These are phyloP conservation scores for Chrysotoxum bicinctum DNA, from an alignment of 2,888 invertebrate genomes.

Conservation along the genomic window DNA sequence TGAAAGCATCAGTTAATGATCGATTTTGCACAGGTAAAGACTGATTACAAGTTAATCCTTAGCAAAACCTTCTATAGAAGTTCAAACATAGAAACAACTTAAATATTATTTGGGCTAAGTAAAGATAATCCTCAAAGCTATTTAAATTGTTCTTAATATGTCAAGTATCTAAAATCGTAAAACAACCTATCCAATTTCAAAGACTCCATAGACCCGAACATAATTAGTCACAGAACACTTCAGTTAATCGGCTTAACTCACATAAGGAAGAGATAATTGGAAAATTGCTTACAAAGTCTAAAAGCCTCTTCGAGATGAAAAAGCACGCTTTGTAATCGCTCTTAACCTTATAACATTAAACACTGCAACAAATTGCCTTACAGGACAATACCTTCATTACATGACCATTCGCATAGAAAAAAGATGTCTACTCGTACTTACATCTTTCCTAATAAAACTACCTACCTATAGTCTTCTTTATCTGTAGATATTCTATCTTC, in stretches of 20 bases:
- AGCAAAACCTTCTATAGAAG: too few species aligned
- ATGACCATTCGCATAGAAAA: conserved; percentile 18
- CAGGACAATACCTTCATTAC: conserved; percentile 69
- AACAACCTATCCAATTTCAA: background rate
- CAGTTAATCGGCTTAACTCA: background rate
- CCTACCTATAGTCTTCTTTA: background rate
- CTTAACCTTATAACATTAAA: conserved; percentile 29
- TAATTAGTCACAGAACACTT: conserved; percentile 37
- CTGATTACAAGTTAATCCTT: too few species aligned
- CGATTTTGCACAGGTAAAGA: too few species aligned
- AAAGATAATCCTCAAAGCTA: too few species aligned
- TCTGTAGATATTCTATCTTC: background rate
- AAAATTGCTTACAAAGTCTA: conserved; percentile 64
- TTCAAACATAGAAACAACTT: too few species aligned
- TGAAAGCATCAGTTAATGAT: too few species aligned
- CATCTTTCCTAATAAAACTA: conserved; percentile 16
- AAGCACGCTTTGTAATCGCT: background rate
- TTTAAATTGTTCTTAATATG: too few species aligned
- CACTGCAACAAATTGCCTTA: conserved; percentile 64
- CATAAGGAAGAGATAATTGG: conserved; percentile 47
- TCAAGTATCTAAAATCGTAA: too few species aligned
- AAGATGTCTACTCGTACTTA: background rate
- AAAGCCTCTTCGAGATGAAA: conserved; percentile 50
- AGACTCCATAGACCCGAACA: conserved; percentile 4
- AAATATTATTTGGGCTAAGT: too few species aligned